phyloP scores from a whole-genome alignment of 2,113 vertebrate species.

The Struthio camelus region DNA sequence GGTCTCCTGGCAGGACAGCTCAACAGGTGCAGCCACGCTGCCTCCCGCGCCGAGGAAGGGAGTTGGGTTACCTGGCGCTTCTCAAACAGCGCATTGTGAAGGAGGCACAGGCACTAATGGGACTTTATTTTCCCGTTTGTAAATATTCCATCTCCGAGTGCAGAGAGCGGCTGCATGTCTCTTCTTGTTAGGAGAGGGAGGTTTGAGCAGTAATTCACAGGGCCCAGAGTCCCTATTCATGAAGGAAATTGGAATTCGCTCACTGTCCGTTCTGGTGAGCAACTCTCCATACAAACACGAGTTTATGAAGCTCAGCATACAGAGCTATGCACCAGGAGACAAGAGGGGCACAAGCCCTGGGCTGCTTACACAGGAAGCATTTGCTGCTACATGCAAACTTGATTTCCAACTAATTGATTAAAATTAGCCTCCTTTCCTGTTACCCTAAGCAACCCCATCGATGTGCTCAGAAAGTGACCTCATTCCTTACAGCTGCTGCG shows the following conservation, averaged over 20 bases:
- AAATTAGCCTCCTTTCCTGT: background rate
- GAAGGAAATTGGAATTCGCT: background rate
- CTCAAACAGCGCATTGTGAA: background rate
- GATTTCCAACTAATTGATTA: background rate
- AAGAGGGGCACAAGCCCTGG: accelerated
- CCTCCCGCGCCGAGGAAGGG: accelerated
- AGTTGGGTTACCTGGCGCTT: background rate
- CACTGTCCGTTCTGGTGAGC: background rate
- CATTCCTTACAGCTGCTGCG: background rate
- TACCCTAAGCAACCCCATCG: background rate
- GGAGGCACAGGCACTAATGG: background rate
- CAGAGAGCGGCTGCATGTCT: accelerated
- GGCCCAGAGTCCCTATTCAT: background rate
- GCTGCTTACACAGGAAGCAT: background rate
- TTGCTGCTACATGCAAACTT: background rate
- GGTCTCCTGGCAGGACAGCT: background rate
- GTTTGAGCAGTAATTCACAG: background rate
- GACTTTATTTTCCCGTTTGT: background rate
- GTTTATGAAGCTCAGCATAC: background rate
- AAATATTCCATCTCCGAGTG: accelerated
- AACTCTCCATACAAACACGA: background rate
- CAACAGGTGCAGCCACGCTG: background rate
- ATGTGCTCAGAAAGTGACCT: slow-evolving; percentile 36
- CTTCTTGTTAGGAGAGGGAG: background rate
- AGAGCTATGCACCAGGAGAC: accelerated